phyloP scores from a whole-genome alignment of 2,113 vertebrate species.

The Periophthalmus modestus region DNA sequence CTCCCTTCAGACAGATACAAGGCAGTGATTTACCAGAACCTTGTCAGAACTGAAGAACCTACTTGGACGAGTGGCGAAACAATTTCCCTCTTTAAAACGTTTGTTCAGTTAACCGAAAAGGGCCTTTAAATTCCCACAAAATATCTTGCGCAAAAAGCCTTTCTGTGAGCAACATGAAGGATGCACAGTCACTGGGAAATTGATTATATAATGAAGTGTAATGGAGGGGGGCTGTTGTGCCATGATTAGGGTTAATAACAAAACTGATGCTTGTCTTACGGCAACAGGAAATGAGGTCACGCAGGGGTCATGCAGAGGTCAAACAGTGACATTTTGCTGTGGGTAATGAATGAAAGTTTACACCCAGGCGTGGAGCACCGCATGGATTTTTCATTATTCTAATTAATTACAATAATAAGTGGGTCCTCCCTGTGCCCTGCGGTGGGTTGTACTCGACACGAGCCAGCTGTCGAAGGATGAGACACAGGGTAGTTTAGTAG shows the following conservation, averaged over 20 bases:
- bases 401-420: constrained; percentile 48
- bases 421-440: not conserved
- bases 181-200: not conserved
- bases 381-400: constrained; percentile 40
- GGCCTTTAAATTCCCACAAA: not conserved
- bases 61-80: too few relatives aligned
- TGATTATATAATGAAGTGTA: constrained; percentile 10
- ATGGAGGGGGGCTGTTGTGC: not conserved
- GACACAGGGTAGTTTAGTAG: not conserved
- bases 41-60: too few relatives aligned
- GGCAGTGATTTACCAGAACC: too few relatives aligned
- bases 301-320: not conserved
- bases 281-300: constrained; percentile 23
- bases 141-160: not conserved
- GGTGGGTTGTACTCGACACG: not conserved
- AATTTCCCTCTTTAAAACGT: too few relatives aligned
- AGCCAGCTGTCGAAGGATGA: not conserved
- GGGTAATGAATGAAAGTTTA: constrained; percentile 10
- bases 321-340: not conserved
- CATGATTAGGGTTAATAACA: constrained; percentile 2
- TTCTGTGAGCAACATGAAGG: not conserved
- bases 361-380: constrained; percentile 17
- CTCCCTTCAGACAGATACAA: too few relatives aligned
- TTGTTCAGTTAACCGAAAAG: too few relatives aligned
- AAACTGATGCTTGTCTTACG: constrained; percentile 16